Percentiles rank a stretch among this genome's conserved stretches.
These are phyloP conservation scores for Chromis chromis DNA, from an alignment of 2,797 vertebrate genomes.

Conservation along the genomic window DNA sequence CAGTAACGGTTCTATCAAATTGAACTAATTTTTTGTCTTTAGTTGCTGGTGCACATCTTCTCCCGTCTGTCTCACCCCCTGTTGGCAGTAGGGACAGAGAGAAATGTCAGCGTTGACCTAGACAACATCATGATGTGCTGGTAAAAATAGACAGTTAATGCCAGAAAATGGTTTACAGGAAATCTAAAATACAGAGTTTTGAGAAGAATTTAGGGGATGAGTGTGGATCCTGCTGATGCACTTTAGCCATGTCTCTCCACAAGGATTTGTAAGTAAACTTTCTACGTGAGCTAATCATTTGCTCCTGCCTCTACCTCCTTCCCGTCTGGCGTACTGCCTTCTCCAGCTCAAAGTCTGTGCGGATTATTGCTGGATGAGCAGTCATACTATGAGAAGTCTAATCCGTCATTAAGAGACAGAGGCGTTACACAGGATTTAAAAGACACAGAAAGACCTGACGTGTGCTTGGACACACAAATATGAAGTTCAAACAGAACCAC, in stretches of 20 bases:
- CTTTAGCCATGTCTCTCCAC: constrained; percentile 12
- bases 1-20: background rate
- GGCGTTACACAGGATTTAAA: constrained; percentile 69
- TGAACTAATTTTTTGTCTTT: background rate
- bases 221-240: constrained; percentile 14
- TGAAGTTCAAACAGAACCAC: constrained; percentile 13
- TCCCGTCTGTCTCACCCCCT: constrained; percentile 9
- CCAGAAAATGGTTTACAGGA: background rate
- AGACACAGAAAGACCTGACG: constrained; percentile 45
- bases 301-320: constrained; percentile 31
- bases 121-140: background rate
- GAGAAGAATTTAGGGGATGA: constrained; percentile 13
- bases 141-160: constrained; percentile 30
- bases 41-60: background rate
- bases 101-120: constrained; percentile 13
- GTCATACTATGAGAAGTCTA: constrained; percentile 75
- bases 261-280: constrained; percentile 25
- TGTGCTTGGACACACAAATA: constrained; percentile 29
- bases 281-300: constrained; percentile 37
- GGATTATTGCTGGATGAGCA: constrained; percentile 78
- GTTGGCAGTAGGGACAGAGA: background rate
- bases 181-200: constrained; percentile 14
- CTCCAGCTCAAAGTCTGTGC: constrained; percentile 51
- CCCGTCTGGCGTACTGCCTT: constrained; percentile 49
- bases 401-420: constrained; percentile 75